Evolutionary conservation across 2,888 invertebrate genomes (phyloP).

Genomic region (Lobophora halterata): DNA sequence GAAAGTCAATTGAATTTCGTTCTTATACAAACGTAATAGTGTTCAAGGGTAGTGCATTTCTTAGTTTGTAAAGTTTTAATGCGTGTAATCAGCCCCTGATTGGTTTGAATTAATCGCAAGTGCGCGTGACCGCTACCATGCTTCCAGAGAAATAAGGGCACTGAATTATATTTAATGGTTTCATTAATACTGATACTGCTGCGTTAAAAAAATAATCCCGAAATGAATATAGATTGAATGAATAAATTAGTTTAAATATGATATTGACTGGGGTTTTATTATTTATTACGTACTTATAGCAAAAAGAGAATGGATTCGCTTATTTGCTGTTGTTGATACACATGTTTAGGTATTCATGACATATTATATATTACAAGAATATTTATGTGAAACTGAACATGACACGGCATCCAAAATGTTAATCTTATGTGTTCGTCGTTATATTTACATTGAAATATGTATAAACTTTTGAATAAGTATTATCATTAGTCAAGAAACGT

Average conservation of each 20-base stretch:
- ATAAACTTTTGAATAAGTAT: too few relatives aligned
- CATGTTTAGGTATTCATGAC: too few relatives aligned
- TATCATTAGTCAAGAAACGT: too few relatives aligned
- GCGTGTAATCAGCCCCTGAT: slow-evolving; percentile 78
- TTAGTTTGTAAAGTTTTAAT: slow-evolving; percentile 63
- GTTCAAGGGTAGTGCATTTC: slow-evolving; percentile 32
- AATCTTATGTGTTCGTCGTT: too few relatives aligned
- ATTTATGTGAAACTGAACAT: too few relatives aligned
- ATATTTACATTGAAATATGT: too few relatives aligned
- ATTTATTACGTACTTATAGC: not conserved
- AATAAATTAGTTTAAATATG: slow-evolving; percentile 19
- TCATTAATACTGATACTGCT: slow-evolving; percentile 70
- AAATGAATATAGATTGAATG: slow-evolving; percentile 30
- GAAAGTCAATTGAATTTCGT: slow-evolving; percentile 27
- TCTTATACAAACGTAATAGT: slow-evolving; percentile 40
- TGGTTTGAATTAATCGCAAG: slow-evolving; percentile 77
- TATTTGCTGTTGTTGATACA: too few relatives aligned
- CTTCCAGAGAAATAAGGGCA: slow-evolving; percentile 63
- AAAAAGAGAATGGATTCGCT: too few relatives aligned
- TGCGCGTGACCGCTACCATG: slow-evolving; percentile 75
- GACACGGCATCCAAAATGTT: too few relatives aligned
- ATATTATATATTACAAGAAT: too few relatives aligned
- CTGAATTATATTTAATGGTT: slow-evolving; percentile 74
- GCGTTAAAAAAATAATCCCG: slow-evolving; percentile 48
- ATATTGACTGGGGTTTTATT: slow-evolving; percentile 11